Evolutionary conservation across 2,797 vertebrate species (phyloP), one percentile per base, ranked within the genome.

Genomic region (Urosaurus nigricauda): DNA sequence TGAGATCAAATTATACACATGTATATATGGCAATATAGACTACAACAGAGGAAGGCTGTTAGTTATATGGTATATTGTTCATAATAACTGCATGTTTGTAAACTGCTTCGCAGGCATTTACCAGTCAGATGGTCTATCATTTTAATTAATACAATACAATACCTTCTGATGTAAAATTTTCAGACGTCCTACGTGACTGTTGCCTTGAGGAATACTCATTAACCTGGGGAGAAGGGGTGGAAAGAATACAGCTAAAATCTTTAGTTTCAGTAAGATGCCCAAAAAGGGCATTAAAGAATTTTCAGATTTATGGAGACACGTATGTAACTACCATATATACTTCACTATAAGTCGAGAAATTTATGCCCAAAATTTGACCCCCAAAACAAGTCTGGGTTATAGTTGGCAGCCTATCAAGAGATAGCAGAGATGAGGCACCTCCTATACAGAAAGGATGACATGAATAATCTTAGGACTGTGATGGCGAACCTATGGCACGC

Each of bases 151-250:
- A 56, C 58, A 53, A 51, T 32, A 68, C 37, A 51, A 16, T 82
- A 86, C 84, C 88, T 86, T 77, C 79, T 70, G 43, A 13, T n/a
- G 79, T 21, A 56, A 65, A 70, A 21, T 58, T 40, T n/a, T 56
- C 71, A 35, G 88, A 74, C 35, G 43, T n/a, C 47, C 79, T 83
- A 9, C 35, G 73, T 70, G 35, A 32, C 80, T 70, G 88, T 77
- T n/a, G 84, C 19, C 63, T 86, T 56, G 79, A 77, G 37, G 51
- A 47, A 24, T 65, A 24, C 1, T 21, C 79, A 47, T 86, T 78
- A 47, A 24, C 40, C 88, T 89, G 60, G 53, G 13, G 78, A 60
- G 19, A n/a, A 32, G 26, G 11, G 9, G 2, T 24, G 37, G 40
- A 78, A 75, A 35, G 8, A n/a, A 75, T 29, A 29, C 32, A 73